phyloP scores from a whole-genome alignment of 2,113 vertebrate species.

The Rhinichthys klamathensis region DNA sequence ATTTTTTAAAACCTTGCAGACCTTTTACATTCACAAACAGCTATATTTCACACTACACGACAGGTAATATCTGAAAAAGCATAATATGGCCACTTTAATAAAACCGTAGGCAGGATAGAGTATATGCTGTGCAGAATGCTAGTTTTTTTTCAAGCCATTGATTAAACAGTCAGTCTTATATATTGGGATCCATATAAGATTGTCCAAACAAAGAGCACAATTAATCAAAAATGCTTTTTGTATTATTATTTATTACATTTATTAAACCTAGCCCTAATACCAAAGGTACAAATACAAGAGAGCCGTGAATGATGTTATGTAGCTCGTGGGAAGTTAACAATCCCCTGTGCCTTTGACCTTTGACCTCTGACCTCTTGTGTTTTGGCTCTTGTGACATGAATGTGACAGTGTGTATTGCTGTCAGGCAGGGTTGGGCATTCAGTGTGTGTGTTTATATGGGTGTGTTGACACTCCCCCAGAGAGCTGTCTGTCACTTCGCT shows the following conservation, averaged over 20 bases:
- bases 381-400: neutral
- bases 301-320: neutral
- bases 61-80: no score
- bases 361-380: neutral
- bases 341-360: neutral
- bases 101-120: neutral
- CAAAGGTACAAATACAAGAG: neutral
- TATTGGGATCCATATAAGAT: neutral
- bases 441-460: neutral
- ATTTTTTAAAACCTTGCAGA: no score
- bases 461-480: slow-evolving; percentile 35
- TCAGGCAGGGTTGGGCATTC: neutral
- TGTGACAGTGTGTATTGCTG: neutral
- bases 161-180: neutral
- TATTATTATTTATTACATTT: neutral
- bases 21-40: no score
- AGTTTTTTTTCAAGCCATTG: neutral
- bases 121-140: neutral
- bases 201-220: neutral
- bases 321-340: neutral
- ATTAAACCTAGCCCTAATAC: neutral
- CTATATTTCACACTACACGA: no score
- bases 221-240: neutral
- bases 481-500: slow-evolving; percentile 36
- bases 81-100: neutral